phyloP scores from a whole-genome alignment of 2,113 vertebrate species.

The Talpa occidentalis region DNA sequence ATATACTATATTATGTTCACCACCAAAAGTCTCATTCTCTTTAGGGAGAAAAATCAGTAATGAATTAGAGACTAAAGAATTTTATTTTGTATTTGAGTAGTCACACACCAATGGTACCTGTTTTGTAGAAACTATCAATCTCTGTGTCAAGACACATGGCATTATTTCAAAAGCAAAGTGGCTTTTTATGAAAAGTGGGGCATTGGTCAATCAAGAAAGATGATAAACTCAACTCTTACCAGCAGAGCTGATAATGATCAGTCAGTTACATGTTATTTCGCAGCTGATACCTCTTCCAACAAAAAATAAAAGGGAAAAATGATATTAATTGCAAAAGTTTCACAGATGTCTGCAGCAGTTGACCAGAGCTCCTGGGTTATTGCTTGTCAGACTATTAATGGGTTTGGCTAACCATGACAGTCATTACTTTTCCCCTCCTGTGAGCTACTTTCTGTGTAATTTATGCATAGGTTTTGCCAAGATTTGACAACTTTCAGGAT shows the following conservation, averaged over 20 bases:
- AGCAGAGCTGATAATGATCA: conserved; percentile 85
- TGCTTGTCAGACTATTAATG: conserved; percentile 92
- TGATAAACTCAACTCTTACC: conserved; percentile 70
- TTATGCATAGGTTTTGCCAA: conserved; percentile 93
- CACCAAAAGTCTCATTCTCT: not conserved
- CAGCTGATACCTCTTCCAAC: conserved; percentile 86
- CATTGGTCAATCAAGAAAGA: conserved; percentile 68
- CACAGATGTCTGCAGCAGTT: conserved; percentile 91
- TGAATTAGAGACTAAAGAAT: not conserved
- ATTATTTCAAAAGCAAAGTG: conserved; percentile 43
- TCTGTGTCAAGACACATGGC: not conserved
- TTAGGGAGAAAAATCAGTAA: not conserved
- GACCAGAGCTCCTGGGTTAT: conserved; percentile 91
- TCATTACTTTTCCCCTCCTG: conserved; percentile 92
- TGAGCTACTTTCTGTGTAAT: conserved; percentile 92
- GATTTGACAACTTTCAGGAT: conserved; percentile 93
- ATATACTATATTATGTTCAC: not conserved
- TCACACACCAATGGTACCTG: not conserved
- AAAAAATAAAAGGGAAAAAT: conserved; percentile 74
- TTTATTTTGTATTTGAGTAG: not conserved
- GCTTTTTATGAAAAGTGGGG: conserved; percentile 38
- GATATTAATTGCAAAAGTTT: conserved; percentile 91
- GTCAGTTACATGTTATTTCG: conserved; percentile 84
- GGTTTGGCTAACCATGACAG: conserved; percentile 91
- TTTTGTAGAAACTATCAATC: conserved; percentile 28